Evolutionary conservation across 1,140 invertebrate genomes (phyloP).

Genomic region (Conopomorpha cramerella): DNA sequence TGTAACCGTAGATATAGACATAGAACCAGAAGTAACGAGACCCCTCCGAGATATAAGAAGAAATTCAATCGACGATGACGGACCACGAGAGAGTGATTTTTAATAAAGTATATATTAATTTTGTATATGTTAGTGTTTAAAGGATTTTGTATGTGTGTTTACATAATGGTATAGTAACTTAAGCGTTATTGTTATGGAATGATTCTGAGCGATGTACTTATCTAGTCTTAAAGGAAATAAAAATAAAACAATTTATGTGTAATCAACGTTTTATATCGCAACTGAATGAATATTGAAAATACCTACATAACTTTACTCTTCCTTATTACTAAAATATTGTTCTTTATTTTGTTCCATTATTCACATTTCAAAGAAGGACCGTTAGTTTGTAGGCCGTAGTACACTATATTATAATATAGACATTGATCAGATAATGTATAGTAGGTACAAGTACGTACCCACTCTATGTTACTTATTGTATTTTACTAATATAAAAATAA

Average conservation of each 20-base stretch:
- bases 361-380: no score
- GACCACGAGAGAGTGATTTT: conserved; percentile 38
- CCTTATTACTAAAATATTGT: conserved; percentile 37
- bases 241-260: conserved; percentile 16
- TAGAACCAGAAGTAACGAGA: conserved; percentile 31
- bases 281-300: conserved; percentile 29
- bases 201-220: no score
- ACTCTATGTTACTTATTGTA: no score
- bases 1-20: conserved; percentile 30
- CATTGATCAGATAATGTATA: no score
- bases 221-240: conserved; percentile 1
- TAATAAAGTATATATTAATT: conserved; percentile 10
- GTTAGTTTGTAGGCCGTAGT: no score
- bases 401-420: no score
- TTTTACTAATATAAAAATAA: no score
- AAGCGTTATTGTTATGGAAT: no score
- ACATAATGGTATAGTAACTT: no score
- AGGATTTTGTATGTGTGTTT: no score
- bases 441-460: no score
- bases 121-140: not conserved
- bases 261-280: conserved; percentile 40
- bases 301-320: conserved; percentile 34
- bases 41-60: conserved; percentile 25
- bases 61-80: conserved; percentile 26
- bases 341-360: conserved; percentile 20